Percentiles rank a stretch among this genome's conserved stretches.
phyloP scores from a whole-genome alignment of 2,888 invertebrate species.

The Suillia variegata region DNA sequence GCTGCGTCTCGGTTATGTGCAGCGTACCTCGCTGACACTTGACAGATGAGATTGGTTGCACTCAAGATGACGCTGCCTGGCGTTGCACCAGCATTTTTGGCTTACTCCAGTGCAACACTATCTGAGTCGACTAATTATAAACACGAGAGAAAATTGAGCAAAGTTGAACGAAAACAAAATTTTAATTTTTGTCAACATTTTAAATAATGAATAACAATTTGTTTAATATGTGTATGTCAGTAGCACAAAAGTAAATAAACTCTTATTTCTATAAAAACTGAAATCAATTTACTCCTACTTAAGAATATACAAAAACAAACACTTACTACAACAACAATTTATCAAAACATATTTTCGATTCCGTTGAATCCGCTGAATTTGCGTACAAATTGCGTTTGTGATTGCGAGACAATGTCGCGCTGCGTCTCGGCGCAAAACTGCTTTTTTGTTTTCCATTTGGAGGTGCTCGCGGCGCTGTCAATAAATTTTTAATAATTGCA shows the following conservation, averaged over 20 bases:
- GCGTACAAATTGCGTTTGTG: neutral
- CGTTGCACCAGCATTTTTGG: neutral
- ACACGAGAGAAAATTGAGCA: neutral
- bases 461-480: neutral
- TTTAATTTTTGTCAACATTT: too few species aligned
- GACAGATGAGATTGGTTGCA: slow-evolving; percentile 38
- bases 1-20: slow-evolving; percentile 14
- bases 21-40: slow-evolving; percentile 31
- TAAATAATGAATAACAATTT: too few species aligned
- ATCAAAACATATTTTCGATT: neutral
- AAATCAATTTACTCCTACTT: too few species aligned
- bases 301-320: too few species aligned
- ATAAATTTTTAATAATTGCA: neutral
- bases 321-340: neutral
- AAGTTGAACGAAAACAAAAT: too few species aligned
- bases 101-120: too few species aligned
- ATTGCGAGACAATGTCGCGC: neutral
- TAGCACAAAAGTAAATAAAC: too few species aligned
- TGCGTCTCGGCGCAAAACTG: neutral
- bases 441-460: neutral
- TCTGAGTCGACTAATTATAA: neutral
- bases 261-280: too few species aligned
- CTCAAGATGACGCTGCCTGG: neutral
- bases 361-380: too few species aligned
- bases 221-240: too few species aligned